A percentile compares a stretch with the other conserved stretches of the same genome.
Conservation (phyloP, 1,140 invertebrate species). For the Pseudomyrmex sp. region DNA sequence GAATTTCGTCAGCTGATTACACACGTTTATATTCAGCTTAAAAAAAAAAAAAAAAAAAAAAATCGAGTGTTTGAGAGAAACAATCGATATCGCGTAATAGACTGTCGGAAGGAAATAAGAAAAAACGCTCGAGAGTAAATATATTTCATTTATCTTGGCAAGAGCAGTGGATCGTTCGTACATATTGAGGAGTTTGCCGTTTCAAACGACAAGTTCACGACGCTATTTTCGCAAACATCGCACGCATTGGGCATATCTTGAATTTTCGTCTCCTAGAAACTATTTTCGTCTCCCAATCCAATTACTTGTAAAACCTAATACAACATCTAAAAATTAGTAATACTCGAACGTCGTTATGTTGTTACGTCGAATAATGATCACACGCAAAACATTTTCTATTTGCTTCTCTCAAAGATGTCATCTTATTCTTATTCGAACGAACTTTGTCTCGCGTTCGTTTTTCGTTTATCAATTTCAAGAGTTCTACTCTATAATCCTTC, state of each 20-base stretch:
- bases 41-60: background rate
- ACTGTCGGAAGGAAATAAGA: conserved; percentile 40
- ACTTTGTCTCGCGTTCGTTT: too few species aligned
- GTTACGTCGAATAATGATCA: conserved; percentile 28
- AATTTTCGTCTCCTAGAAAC: conserved; percentile 10
- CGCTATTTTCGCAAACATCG: background rate
- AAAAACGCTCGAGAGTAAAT: conserved; percentile 50
- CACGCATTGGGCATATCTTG: conserved; percentile 24
- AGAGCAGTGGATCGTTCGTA: conserved; percentile 25
- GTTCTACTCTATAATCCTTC: too few species aligned
- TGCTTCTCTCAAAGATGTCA: too few species aligned
- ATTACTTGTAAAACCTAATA: conserved; percentile 58
- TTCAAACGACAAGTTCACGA: conserved; percentile 36
- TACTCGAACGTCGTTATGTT: conserved; percentile 19
- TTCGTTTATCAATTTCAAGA: too few species aligned
- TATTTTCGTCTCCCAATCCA: conserved; percentile 40
- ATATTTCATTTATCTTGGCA: conserved; percentile 35
- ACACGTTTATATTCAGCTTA: background rate
- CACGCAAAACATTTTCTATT: too few species aligned
- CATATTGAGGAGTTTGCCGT: conserved; percentile 41
- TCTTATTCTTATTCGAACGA: too few species aligned
- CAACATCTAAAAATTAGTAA: conserved; percentile 61
- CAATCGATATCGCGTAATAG: conserved; percentile 47
- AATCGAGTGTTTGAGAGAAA: background rate
- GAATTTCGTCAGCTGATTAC: conserved; percentile 26